Base-by-base conservation (phyloP, 2,888 invertebrate species). In the Tachina fera region DNA sequence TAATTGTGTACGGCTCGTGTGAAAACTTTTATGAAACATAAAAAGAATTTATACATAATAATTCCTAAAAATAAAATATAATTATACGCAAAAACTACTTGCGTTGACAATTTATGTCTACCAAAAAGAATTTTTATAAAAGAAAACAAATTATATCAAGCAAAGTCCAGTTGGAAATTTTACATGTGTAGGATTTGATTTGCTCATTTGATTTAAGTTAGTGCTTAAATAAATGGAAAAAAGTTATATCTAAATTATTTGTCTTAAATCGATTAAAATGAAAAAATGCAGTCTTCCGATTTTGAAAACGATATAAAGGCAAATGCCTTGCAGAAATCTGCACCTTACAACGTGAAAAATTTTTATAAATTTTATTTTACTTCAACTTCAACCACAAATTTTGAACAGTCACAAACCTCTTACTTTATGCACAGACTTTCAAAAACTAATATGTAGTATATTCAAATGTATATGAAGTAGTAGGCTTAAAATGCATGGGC, bases 231-330 rank as follows among this genome's bases (percentile, higher is more conserved):
- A 45, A 74, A 39, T 19, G 14, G 11, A 45, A 60, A 39, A 71
- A 72, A 56, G 8, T 14, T 19, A 31, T 45, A 53, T 47, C 2
- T 56, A 39, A 60, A 63, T 31, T 43, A 65, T 39, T 39, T 43
- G 22, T 39, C 61, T 75, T 53, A 65, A 63, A 81, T 68, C 31
- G 67, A 74, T 67, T 77, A 41, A 22, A 53, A 76, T 86, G 79
- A 71, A 19, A 86, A 83, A 39, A 86, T 86, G 86, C 83, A 76
- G 83, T 86, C 86, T 1, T 83, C 83, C 13, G 83, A 83, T 72
- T 77, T 83, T 83, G 83, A 83, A 72, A 83, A 83, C 5, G 83
- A 77, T 67, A 83, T 83, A 77, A 83, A 83, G 65, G 83, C 72
- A 22, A 83, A 67, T 63, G 83, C 83, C 39, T 72, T 83, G 47